A percentile compares a stretch with the other conserved stretches of the same genome.
These are phyloP conservation scores for Epinotia nisella DNA, from an alignment of 2,888 invertebrate species.

Conservation along the genomic window DNA sequence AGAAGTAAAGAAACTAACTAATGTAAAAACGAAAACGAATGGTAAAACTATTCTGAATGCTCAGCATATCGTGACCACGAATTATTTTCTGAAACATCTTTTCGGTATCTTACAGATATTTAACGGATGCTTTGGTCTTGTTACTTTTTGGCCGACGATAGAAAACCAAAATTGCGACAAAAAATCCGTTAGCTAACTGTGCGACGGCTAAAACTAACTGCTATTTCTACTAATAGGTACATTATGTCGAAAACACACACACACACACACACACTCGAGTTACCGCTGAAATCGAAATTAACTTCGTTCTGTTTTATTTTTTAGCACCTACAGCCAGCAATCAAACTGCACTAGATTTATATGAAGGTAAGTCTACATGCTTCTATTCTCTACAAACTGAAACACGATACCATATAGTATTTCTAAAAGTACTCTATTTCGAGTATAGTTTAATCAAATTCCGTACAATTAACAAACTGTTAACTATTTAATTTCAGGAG, in stretches of 20 bases:
- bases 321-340: conserved; percentile 88
- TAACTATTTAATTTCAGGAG: conserved; percentile 70
- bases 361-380: conserved; percentile 75
- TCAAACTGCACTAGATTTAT: conserved; percentile 86
- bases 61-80: background rate
- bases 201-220: no score
- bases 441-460: background rate
- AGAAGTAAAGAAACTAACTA: conserved; percentile 42
- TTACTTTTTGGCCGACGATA: background rate
- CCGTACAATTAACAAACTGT: background rate
- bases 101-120: background rate
- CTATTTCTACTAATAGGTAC: no score
- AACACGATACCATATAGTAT: background rate
- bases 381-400: background rate
- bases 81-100: background rate
- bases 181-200: no score
- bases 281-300: background rate
- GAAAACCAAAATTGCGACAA: no score
- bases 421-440: background rate
- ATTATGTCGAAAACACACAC: no score
- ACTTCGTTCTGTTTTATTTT: conserved; percentile 67
- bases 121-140: background rate
- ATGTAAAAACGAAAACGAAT: background rate
- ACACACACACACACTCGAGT: background rate
- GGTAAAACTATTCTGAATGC: background rate